These are phyloP conservation scores for Agelastica alni DNA, from an alignment of 2,888 invertebrate genomes.

Conservation along the genomic window DNA sequence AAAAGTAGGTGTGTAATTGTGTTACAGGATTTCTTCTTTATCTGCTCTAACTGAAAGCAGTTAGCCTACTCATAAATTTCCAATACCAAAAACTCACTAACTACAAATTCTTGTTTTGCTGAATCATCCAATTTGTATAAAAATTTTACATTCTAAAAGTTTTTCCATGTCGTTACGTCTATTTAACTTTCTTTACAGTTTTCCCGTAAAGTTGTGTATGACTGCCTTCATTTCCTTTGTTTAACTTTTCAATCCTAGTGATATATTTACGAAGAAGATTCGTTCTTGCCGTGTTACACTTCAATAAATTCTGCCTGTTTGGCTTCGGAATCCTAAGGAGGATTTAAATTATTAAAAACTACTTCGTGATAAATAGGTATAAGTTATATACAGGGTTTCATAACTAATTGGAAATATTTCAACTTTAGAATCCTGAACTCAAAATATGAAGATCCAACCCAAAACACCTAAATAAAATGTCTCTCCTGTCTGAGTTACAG, in stretches of 20 bases:
- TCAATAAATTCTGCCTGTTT: constrained; percentile 2
- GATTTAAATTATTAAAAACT: constrained; percentile 7
- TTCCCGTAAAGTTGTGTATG: constrained; percentile 8
- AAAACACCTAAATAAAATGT: no score
- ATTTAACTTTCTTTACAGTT: constrained; percentile 7
- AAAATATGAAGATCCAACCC: no score
- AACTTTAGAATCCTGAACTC: no score
- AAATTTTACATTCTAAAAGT: constrained; percentile 8
- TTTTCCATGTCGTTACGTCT: constrained; percentile 9
- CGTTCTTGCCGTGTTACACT: constrained; percentile 8
- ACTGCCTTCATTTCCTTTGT: constrained; percentile 13
- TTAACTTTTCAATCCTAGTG: constrained; percentile 13
- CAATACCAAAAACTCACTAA: neutral
- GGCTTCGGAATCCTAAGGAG: neutral
- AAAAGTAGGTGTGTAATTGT: no score
- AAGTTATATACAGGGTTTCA: no score
- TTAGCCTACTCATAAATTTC: no score
- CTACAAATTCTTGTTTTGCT: neutral
- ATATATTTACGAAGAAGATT: constrained; percentile 8
- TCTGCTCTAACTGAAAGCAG: no score
- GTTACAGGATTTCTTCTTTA: no score
- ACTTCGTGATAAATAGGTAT: constrained; percentile 5
- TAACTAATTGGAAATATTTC: no score
- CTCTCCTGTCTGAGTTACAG: no score
- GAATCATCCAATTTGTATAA: constrained; percentile 15